Base-by-base conservation (phyloP, 2,113 vertebrate species). In the Nettapus auritus region DNA sequence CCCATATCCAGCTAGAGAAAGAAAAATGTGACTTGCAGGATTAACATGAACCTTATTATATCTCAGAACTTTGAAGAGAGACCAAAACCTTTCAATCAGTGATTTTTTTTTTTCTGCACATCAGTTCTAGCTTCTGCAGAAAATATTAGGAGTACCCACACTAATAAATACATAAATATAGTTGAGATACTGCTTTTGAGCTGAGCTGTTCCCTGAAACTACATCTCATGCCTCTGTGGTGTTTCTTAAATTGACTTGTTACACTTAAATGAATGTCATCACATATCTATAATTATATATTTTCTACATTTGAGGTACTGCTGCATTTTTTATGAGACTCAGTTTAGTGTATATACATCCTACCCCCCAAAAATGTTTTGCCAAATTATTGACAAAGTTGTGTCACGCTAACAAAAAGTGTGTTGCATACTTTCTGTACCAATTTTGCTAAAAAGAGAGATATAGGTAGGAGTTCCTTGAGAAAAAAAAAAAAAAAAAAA, bases 81-180 rank as follows among this genome's bases (percentile, higher is more conserved):
- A 95, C 40, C 31, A 63, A 90, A 91, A 79, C 75, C 77, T 81
- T 93, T 93, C 88, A 93, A 78, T 86, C 88, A 75, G 64, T 68
- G 52, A 81, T 88, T 94, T 79, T 76, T 94, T 94, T 82, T 75
- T 53, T 29, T 21, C 53, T 86, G 63, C 79, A 83, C 33, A 50
- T 94, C 82, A 86, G 20, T 84, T 86, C 34, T 78, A 77, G 29
- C 7, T 34, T 77, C 23, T 25, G 76, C 46, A 90, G 60, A 93
- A 93, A 93, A 81, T 66, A 57, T 10, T 71, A 82, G 34, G 2
- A 1, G 28, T 59, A 67, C 3, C 4, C 9, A 63, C 50, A 62
- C 36, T 63, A 11, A 4, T 73, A 71, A 78, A 34, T 66, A 64
- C 68, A 34, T 66, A 64, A 67, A 69, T 56, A 36, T 48, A 85